These are phyloP conservation scores for Nyctibius grandis DNA, from an alignment of 2,797 vertebrate genomes.

Conservation along the genomic window DNA sequence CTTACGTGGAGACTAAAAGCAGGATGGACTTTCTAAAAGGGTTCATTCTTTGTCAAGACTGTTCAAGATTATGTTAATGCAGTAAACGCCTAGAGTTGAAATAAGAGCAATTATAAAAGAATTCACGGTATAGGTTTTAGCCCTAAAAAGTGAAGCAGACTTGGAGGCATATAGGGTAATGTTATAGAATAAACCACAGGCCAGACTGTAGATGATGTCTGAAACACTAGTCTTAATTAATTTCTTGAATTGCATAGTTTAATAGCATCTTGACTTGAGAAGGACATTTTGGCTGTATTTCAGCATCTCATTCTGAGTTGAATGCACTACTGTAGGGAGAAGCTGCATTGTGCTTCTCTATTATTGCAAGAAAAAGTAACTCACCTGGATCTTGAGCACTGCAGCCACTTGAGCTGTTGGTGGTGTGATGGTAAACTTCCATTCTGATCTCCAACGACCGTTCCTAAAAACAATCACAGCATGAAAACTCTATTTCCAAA, in stretches of 20 bases:
- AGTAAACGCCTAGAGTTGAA: neutral
- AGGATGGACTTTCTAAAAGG: conserved; percentile 35
- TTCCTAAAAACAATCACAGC: conserved; percentile 77
- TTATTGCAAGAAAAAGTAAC: neutral
- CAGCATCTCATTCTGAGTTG: neutral
- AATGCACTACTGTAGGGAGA: neutral
- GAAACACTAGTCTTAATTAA: neutral
- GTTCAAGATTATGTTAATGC: conserved; percentile 29
- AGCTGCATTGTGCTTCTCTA: neutral
- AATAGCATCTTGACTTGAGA: neutral
- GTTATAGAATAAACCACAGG: neutral
- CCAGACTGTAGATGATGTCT: neutral
- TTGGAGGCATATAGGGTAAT: neutral
- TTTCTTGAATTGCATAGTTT: neutral
- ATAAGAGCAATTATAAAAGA: conserved; percentile 3
- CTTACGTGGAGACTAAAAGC: conserved; percentile 18
- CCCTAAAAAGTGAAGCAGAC: neutral
- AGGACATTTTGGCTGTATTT: neutral
- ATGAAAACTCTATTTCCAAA: neutral
- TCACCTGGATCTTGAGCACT: conserved; percentile 92
- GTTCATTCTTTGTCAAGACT: conserved; percentile 34
- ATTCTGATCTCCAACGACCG: conserved; percentile 92
- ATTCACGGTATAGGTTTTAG: neutral
- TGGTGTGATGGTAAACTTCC: conserved; percentile 91
- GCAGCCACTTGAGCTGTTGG: conserved; percentile 84